Evolutionary conservation across 2,888 invertebrate genomes (phyloP).

Genomic region (Amaurobius ferox): DNA sequence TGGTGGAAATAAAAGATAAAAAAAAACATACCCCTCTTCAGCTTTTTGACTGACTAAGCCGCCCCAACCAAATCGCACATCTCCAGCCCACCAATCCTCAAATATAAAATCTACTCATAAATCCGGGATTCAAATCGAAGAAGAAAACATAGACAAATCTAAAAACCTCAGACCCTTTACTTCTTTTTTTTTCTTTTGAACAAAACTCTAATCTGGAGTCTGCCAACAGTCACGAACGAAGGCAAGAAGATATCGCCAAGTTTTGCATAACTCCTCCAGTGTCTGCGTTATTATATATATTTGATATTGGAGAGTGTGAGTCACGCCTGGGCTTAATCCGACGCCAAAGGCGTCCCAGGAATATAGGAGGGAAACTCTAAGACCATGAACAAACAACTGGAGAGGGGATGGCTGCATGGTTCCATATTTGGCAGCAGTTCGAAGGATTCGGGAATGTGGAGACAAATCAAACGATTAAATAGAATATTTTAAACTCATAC

Average conservation of each 20-base stretch:
- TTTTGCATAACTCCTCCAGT: conserved; percentile 54
- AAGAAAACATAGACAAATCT: conserved; percentile 27
- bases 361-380: conserved; percentile 25
- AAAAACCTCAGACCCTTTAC: conserved; percentile 9
- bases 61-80: too few species aligned
- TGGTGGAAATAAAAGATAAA: too few species aligned
- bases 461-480: background rate
- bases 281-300: conserved; percentile 27
- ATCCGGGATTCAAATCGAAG: conserved; percentile 39
- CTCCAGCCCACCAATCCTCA: too few species aligned
- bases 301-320: conserved; percentile 51
- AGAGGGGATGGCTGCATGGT: background rate
- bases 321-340: conserved; percentile 55
- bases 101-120: conserved; percentile 45
- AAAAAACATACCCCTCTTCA: too few species aligned
- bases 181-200: conserved; percentile 4
- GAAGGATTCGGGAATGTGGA: background rate
- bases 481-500: too few species aligned
- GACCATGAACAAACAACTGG: conserved; percentile 43
- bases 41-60: too few species aligned
- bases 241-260: conserved; percentile 8
- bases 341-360: conserved; percentile 30
- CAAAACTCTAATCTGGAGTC: conserved; percentile 40
- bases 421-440: too few species aligned
- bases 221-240: conserved; percentile 17